Conservation (phyloP, 92 coral and sea anemone genomes). For the Meandrina meandrites region DNA sequence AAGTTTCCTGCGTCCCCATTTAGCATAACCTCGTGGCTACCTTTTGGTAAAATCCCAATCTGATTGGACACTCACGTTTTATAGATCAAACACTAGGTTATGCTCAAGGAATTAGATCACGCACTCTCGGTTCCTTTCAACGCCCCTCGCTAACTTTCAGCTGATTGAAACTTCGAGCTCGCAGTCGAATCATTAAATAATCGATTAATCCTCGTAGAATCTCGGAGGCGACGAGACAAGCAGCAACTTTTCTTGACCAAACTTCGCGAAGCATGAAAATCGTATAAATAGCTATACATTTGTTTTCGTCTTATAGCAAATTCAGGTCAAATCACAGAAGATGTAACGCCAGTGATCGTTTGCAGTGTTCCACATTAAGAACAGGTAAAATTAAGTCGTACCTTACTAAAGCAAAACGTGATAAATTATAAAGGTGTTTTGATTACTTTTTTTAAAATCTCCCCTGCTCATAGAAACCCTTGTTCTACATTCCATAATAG, state of each 20-base stretch:
- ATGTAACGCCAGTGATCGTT: background rate
- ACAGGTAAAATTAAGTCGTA: background rate
- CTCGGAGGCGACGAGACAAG: background rate
- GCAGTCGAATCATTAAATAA: background rate
- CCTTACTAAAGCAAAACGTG: background rate
- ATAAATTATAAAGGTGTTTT: background rate
- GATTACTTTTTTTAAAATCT: background rate
- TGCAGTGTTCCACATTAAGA: background rate
- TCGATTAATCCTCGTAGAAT: background rate
- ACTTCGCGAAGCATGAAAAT: background rate
- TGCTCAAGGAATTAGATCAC: background rate
- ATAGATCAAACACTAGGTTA: background rate
- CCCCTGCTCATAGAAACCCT: background rate
- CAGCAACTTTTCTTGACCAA: background rate
- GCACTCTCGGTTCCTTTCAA: background rate
- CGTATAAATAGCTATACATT: constrained; percentile 21
- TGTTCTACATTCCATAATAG: background rate
- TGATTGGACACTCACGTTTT: background rate
- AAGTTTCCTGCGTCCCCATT: background rate
- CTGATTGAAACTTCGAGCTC: background rate
- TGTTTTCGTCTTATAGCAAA: background rate
- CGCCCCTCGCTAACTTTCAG: background rate
- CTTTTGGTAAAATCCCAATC: background rate
- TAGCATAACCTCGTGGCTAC: background rate
- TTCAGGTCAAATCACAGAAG: background rate